Percentiles rank a stretch among this genome's conserved stretches.
phyloP scores from a whole-genome alignment of 2,797 vertebrate species.

The Tamandua tetradactyla region DNA sequence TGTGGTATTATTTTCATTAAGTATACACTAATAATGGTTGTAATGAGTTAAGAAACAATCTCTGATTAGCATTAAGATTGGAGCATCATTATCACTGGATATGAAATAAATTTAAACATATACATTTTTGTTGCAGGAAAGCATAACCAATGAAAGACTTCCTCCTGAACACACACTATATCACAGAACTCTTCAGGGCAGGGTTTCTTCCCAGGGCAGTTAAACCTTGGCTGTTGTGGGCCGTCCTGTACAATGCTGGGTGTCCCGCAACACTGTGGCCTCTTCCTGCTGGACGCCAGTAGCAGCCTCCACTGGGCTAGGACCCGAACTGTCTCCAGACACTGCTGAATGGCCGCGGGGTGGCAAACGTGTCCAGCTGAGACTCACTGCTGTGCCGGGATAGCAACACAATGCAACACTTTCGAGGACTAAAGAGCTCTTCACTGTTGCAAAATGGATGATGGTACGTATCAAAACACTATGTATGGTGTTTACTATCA shows the following conservation, averaged over 20 bases:
- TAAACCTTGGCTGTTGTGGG: neutral
- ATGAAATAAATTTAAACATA: slow-evolving; percentile 24
- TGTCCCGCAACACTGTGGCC: neutral
- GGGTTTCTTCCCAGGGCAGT: neutral
- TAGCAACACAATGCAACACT: neutral
- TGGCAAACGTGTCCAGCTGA: neutral
- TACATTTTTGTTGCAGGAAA: neutral
- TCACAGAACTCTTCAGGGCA: slow-evolving; percentile 1
- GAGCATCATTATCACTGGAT: neutral
- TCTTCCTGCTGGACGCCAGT: neutral
- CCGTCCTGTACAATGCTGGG: neutral
- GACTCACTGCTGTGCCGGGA: neutral
- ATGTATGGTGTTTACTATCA: slow-evolving; percentile 15
- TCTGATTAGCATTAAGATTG: slow-evolving; percentile 33
- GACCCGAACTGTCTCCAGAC: neutral
- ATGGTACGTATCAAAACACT: neutral
- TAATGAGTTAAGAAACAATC: neutral
- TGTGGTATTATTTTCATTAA: neutral
- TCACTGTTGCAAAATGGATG: neutral
- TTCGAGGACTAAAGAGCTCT: neutral
- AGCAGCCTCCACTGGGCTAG: neutral
- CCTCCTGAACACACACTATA: neutral
- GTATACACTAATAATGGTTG: neutral
- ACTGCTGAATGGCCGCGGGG: neutral
- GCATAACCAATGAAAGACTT: neutral